phyloP scores from a whole-genome alignment of 2,113 vertebrate species.

The Ia io region DNA sequence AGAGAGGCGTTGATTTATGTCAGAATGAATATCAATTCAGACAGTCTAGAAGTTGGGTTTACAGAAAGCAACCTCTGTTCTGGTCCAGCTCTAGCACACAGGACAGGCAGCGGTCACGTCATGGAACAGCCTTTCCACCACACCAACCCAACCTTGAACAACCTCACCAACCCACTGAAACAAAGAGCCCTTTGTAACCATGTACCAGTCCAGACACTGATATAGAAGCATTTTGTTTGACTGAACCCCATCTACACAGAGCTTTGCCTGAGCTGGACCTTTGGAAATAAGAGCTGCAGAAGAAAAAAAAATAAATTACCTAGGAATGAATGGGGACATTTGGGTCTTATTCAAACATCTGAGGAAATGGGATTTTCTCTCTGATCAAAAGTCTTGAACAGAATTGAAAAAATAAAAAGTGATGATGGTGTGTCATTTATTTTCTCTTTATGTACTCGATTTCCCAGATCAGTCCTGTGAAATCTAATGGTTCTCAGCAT shows the following conservation, averaged over 20 bases:
- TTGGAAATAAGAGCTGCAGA: not conserved
- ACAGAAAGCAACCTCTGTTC: not conserved
- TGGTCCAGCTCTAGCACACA: not conserved
- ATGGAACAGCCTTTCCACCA: not conserved
- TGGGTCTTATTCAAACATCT: conserved; percentile 39
- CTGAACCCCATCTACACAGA: not conserved
- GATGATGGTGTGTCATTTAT: not conserved
- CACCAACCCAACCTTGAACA: conserved; percentile 15
- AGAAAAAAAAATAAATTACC: conserved; percentile 43
- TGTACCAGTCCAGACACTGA: not conserved
- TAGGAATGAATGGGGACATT: conserved; percentile 29
- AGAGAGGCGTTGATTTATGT: not conserved
- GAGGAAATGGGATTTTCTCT: conserved; percentile 20
- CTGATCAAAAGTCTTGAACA: not conserved
- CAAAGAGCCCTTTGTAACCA: conserved; percentile 49
- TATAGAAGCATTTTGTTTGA: conserved; percentile 8
- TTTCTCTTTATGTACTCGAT: not conserved
- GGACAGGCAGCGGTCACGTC: not conserved
- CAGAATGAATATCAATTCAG: not conserved
- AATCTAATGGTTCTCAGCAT: not conserved
- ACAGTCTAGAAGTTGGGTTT: not conserved
- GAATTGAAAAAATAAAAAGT: not conserved
- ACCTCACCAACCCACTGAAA: conserved; percentile 11
- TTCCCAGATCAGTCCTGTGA: not conserved
- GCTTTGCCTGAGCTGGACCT: not conserved